Base-by-base conservation (phyloP, 1,140 invertebrate genomes). In the Bombus superbus region DNA sequence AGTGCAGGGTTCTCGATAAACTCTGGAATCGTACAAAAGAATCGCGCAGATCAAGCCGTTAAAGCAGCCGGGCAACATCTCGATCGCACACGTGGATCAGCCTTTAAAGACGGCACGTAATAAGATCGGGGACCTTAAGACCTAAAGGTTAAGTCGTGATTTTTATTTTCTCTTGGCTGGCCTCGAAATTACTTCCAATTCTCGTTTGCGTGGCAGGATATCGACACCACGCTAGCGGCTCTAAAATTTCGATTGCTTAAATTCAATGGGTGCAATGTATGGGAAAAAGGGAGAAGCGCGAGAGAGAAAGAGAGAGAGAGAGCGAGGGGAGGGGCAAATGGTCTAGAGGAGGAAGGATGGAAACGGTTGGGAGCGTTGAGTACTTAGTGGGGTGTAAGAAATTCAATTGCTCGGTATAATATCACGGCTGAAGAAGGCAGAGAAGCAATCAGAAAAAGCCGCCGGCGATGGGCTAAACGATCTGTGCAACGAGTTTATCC, bases 321-420 rank as follows among this genome's bases (percentile, higher is more conserved):
- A 8, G n/a, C 18, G 13, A 35, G 5, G 32, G 18, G 5, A 64
- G 18, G n/a, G 28, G n/a, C 10, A 62, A 6, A n/a, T 32, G n/a
- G 15, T 25, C 10, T 32, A 44, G 42, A 32, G 25, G 40, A 18
- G 47, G 18, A 72, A 22, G 53, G 1, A 13, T 25, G 64, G 10
- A 38, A 38, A 15, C 32, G 6, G n/a, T 13, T 38, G 57, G 64
- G 25, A 78, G 72, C 66, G 32, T 53, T 59, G 66, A 87, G 71
- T 81, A 83, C 62, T 85, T 80, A 88, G 81, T 66, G 72, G 66
- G 72, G 81, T 84, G 90, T 90, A 91, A 91, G 91, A 91, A 91
- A 91, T 91, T 91, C 91, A 91, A 91, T 91, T 89, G 91, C 83
- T 83, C 75, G 83, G 86, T 91, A 88, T 91, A 91, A 91, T 91